A percentile compares a stretch with the other conserved stretches of the same genome.
phyloP scores from a whole-genome alignment of 2,888 invertebrate species.

The Dioctria rufipes region DNA sequence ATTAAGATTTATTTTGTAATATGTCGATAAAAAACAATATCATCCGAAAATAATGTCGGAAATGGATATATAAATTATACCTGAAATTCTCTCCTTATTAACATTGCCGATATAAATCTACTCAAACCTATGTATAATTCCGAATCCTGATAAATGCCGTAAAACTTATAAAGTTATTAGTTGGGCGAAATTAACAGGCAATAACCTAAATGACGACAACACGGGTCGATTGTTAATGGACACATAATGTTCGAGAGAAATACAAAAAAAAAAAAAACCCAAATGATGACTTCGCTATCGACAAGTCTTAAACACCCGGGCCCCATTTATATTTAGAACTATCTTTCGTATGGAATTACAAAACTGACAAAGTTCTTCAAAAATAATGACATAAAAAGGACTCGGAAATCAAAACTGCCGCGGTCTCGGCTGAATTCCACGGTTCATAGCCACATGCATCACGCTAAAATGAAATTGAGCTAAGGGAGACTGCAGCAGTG shows the following conservation, averaged over 20 bases:
- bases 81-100: no score
- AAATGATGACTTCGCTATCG: not conserved
- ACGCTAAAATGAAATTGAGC: conserved; percentile 29
- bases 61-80: no score
- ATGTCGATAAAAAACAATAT: no score
- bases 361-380: not conserved
- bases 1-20: no score
- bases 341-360: not conserved
- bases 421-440: conserved; percentile 23
- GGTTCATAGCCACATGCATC: conserved; percentile 33
- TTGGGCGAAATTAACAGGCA: conserved; percentile 26
- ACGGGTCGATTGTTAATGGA: conserved; percentile 11
- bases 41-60: no score
- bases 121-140: no score
- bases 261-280: not conserved
- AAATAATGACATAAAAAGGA: not conserved
- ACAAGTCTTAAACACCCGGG: conserved; percentile 5
- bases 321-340: not conserved
- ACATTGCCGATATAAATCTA: no score
- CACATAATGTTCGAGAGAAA: not conserved
- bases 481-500: conserved; percentile 18
- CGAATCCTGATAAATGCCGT: no score
- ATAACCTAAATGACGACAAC: conserved; percentile 29
- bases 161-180: conserved; percentile 33
- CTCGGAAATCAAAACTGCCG: conserved; percentile 29